Base-by-base conservation (phyloP, 2,113 vertebrate species). In the Scartelaos histophorus region DNA sequence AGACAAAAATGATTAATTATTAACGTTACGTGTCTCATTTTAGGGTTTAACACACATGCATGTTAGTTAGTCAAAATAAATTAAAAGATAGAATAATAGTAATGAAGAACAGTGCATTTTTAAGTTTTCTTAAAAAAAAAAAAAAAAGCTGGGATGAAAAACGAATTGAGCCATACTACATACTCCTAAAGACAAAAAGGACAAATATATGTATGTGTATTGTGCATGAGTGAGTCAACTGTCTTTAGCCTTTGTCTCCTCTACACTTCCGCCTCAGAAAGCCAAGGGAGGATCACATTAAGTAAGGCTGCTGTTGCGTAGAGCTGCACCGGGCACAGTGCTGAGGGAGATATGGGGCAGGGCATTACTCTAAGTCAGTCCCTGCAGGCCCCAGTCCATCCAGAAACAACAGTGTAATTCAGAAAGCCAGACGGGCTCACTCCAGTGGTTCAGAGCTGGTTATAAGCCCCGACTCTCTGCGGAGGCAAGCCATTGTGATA, bases 381-480 rank as follows among this genome's bases (percentile, higher is more conserved):
- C 87, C 88, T 61, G 83, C 86, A 89, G 89, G 80, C 87, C 86
- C 76, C 83, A 79, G 86, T 85, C 81, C 47, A 87, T 87, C 81
- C 88, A 87, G 80, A 92, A 88, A 90, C 88, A 92, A 91, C 89
- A 85, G 81, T 85, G 91, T 86, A 88, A 92, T 89, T 91, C 88
- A 77, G 5, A 1, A 76, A 84, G 87, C 83, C 81, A 85, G 85
- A 85, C 82, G 81, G 90, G 85, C 85, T 85, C 89, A 87, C 88
- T 87, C 84, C 88, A 88, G 53, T 86, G 78, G 70, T 84, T 87
- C 82, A 66, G 73, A 70, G 83, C 82, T 76, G 77, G 79, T 81
- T 85, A 83, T 82, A 83, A 87, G 71, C 82, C 75, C 70, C 62
- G 75, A 60, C 71, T 83, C 71, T 80, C 82, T 82, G 73, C 67